Percentiles rank a stretch among this genome's conserved stretches.
Evolutionary conservation across 1,140 invertebrate genomes (phyloP).

Genomic region (Ruditapes philippinarum): DNA sequence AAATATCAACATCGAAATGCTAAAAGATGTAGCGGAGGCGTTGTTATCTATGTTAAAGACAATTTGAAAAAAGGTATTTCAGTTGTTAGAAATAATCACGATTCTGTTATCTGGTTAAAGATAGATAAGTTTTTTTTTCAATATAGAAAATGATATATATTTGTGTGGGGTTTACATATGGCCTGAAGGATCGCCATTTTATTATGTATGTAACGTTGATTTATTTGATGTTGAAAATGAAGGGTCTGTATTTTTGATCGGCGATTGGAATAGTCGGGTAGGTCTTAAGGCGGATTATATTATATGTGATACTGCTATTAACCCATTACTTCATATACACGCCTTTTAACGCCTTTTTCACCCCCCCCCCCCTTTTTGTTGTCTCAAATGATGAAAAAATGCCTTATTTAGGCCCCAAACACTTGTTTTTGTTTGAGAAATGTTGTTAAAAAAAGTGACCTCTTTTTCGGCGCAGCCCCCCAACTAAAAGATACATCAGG

Average conservation of each 20-base stretch:
- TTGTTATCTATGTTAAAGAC: background rate
- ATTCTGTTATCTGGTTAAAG: conserved; percentile 7
- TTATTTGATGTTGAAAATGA: conserved; percentile 24
- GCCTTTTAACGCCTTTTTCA: too few relatives aligned
- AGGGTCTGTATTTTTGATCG: background rate
- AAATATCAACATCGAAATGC: conserved; percentile 36
- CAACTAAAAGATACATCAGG: too few relatives aligned
- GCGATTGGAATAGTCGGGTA: background rate
- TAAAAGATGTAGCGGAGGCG: background rate
- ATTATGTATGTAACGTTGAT: conserved; percentile 34
- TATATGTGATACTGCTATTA: background rate
- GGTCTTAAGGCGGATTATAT: conserved; percentile 22
- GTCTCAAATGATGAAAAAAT: too few relatives aligned
- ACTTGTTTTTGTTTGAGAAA: too few relatives aligned
- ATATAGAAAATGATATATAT: conserved; percentile 32
- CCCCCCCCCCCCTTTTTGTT: too few relatives aligned
- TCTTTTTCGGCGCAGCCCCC: too few relatives aligned
- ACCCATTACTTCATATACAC: too few relatives aligned
- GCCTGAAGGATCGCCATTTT: conserved; percentile 20
- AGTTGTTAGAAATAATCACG: background rate
- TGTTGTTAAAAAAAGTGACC: too few relatives aligned
- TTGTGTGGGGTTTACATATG: conserved; percentile 35
- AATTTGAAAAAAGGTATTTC: background rate
- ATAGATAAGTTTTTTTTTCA: conserved; percentile 34
- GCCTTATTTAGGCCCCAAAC: too few relatives aligned